Evolutionary conservation across 1,140 invertebrate genomes (phyloP).

Genomic region (Drosophila tristis): DNA sequence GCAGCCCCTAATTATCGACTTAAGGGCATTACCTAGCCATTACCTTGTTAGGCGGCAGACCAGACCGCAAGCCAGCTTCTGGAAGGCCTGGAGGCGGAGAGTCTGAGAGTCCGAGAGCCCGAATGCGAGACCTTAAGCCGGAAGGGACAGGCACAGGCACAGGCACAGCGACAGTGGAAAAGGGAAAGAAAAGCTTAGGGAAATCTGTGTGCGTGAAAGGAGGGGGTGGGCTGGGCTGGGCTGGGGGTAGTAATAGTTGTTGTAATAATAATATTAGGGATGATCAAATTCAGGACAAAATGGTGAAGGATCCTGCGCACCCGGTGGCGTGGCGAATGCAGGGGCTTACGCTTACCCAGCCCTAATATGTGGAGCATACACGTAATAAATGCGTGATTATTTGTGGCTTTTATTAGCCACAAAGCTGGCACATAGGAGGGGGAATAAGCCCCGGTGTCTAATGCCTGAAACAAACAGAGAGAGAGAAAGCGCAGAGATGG

Average conservation of each 20-base stretch:
- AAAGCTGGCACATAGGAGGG: not conserved
- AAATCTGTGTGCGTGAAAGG: constrained; percentile 45
- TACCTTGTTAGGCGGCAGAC: constrained; percentile 42
- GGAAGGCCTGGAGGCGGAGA: constrained; percentile 6
- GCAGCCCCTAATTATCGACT: constrained; percentile 51
- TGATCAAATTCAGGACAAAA: constrained; percentile 28
- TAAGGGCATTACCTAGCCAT: constrained; percentile 38
- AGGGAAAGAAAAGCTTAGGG: constrained; percentile 2
- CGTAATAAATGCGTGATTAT: constrained; percentile 76
- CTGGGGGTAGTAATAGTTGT: constrained; percentile 16
- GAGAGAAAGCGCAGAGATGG: constrained; percentile 1
- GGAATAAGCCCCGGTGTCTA: constrained; percentile 28
- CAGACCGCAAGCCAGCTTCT: not conserved
- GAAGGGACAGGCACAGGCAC: constrained; percentile 5
- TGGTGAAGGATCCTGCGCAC: not conserved
- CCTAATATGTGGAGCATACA: constrained; percentile 24
- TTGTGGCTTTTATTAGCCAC: constrained; percentile 73
- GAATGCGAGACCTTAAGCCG: constrained; percentile 12
- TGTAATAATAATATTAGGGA: constrained; percentile 27
- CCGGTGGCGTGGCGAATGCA: too few species aligned
- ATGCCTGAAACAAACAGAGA: constrained; percentile 38
- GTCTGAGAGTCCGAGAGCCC: constrained; percentile 22
- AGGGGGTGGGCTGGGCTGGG: constrained; percentile 1
- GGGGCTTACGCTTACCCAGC: too few species aligned
- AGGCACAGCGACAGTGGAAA: too few species aligned